phyloP scores from a whole-genome alignment of 2,113 vertebrate genomes.

The Carettochelys insculpta region DNA sequence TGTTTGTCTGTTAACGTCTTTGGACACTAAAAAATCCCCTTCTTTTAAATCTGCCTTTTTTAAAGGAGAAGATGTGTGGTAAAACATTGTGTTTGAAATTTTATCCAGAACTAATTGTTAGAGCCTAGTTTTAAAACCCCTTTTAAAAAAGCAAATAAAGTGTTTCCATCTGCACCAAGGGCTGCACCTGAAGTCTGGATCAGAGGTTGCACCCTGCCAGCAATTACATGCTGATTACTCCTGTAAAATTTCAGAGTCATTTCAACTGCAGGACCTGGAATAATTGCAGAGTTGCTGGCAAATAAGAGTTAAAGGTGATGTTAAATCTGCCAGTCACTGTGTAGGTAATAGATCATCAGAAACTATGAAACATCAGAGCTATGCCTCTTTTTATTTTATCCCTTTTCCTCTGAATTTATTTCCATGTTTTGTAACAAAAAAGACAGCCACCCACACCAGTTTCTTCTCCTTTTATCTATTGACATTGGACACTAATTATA shows the following conservation, averaged over 20 bases:
- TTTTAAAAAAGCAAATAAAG: slow-evolving; percentile 57
- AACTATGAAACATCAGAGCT: slow-evolving; percentile 53
- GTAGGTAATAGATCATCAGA: slow-evolving; percentile 75
- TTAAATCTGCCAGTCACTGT: slow-evolving; percentile 75
- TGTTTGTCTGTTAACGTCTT: not conserved
- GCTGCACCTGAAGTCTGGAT: slow-evolving; percentile 71
- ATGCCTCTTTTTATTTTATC: slow-evolving; percentile 73
- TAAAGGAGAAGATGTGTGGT: not conserved
- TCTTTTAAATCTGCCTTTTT: not conserved
- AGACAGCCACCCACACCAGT: slow-evolving; percentile 64
- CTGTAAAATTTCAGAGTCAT: slow-evolving; percentile 77
- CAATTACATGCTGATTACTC: slow-evolving; percentile 78
- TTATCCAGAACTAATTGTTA: slow-evolving; percentile 4
- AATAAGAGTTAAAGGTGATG: slow-evolving; percentile 74
- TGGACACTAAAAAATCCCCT: not conserved
- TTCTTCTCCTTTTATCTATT: slow-evolving; percentile 61
- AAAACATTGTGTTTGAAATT: slow-evolving; percentile 36
- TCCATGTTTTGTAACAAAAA: slow-evolving; percentile 74
- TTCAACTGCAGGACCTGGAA: slow-evolving; percentile 81
- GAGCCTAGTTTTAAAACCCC: slow-evolving; percentile 45
- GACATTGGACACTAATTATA: slow-evolving; percentile 71
- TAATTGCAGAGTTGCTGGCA: slow-evolving; percentile 82
- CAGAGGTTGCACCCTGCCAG: slow-evolving; percentile 71
- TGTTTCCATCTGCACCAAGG: slow-evolving; percentile 71
- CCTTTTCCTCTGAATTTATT: slow-evolving; percentile 63